Base-by-base conservation (phyloP, 2,113 vertebrate genomes). In the Prinia subflava region DNA sequence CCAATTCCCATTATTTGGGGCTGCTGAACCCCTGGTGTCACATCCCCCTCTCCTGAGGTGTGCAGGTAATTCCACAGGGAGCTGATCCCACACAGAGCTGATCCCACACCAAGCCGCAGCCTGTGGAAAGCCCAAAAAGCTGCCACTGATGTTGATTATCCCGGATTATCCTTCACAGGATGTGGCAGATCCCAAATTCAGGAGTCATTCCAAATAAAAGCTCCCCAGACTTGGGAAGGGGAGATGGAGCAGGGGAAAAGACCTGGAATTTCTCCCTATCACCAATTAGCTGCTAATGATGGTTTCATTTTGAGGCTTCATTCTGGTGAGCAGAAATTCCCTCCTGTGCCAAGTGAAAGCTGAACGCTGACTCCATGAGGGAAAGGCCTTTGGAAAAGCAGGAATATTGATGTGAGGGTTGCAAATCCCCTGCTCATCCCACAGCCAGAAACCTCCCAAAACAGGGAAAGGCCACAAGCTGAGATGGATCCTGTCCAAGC, bases 181-280 rank as follows among this genome's bases (percentile, higher is more conserved):
- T 59, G 53, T 19, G 69, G 42, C 18, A 71, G 68, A 49, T 52
- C 52, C 57, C 65, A 18, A 75, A 77, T 59, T 46, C 67, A n/a
- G 59, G n/a, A 96, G 62, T 55, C 39, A 52, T 33, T 67, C 59
- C 59, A 33, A 70, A 46, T 12, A 23, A 15, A 39, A 63, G 52
- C 62, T 60, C 33, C 16, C 14, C 56, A 55, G 3, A 27, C 46
- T 27, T 3, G 23, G n/a, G 67, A 67, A 75, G 10, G 16, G 5
- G 18, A 71, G 57, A 18, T 5, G 21, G 1, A 33, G 31, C 6
- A 50, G 35, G 49, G 17, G 50, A 83, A 64, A 15, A 23, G 18
- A 73, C 14, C 33, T 24, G 73, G 30, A 30, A 52, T 47, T 30
- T 55, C 30, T 46, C n/a, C 4, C 0, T 10, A 1, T 11, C 8